phyloP scores from a whole-genome alignment of 2,797 vertebrate species.

The Xenopus petersii region DNA sequence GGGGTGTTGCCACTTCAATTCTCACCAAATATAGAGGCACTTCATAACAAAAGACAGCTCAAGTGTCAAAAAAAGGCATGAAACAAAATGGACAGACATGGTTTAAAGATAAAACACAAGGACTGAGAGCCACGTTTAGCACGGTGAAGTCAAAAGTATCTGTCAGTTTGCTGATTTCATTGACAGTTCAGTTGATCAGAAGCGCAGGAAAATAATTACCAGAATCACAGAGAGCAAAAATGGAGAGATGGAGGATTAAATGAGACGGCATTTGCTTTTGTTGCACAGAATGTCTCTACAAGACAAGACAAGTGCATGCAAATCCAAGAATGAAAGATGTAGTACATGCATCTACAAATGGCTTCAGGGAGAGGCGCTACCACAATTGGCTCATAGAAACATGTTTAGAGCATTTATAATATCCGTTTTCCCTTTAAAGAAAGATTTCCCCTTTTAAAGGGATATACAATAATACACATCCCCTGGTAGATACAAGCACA shows the following conservation, averaged over 20 bases:
- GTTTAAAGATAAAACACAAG: conserved; percentile 47
- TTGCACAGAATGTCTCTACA: conserved; percentile 14
- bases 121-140: conserved; percentile 51
- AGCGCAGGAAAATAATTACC: conserved; percentile 53
- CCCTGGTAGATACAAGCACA: too few relatives aligned
- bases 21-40: conserved; percentile 59
- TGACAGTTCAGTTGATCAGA: conserved; percentile 54
- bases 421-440: too few relatives aligned
- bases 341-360: too few relatives aligned
- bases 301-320: background rate
- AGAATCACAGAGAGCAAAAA: too few relatives aligned
- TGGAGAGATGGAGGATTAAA: too few relatives aligned
- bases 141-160: conserved; percentile 40
- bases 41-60: conserved; percentile 25
- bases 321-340: too few relatives aligned
- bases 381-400: too few relatives aligned
- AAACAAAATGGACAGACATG: conserved; percentile 59
- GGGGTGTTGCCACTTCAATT: conserved; percentile 49
- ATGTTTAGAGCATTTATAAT: too few relatives aligned
- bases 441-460: too few relatives aligned
- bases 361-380: too few relatives aligned
- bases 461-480: too few relatives aligned
- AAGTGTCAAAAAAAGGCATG: conserved; percentile 49
- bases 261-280: conserved; percentile 57
- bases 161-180: conserved; percentile 54